A percentile compares a stretch with the other conserved stretches of the same genome.
Conservation (phyloP, 2,797 vertebrate species). For the Siniperca undulata region DNA sequence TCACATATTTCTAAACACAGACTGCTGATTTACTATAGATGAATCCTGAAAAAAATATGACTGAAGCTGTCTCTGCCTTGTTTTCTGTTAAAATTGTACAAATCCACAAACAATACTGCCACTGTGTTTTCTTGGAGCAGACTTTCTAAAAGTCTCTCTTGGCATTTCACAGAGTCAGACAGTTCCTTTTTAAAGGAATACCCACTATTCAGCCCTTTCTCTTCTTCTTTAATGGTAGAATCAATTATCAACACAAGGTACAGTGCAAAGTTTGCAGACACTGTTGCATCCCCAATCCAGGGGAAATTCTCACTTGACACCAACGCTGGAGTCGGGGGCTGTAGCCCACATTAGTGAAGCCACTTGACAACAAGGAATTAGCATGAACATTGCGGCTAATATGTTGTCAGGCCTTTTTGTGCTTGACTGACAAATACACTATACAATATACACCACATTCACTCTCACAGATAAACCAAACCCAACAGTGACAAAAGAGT, state of each 20-base stretch:
- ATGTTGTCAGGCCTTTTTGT: neutral
- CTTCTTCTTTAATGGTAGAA: too few species aligned
- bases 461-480: neutral
- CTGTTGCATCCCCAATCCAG: neutral
- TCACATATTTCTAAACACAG: constrained; percentile 2
- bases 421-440: neutral
- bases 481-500: neutral
- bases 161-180: constrained; percentile 3
- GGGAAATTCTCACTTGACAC: neutral
- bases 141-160: neutral
- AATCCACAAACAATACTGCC: neutral
- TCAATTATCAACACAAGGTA: neutral
- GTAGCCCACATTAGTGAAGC: too few species aligned
- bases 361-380: neutral
- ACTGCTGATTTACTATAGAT: constrained; percentile 5
- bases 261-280: neutral
- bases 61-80: neutral
- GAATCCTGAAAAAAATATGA: neutral
- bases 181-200: neutral
- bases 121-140: neutral
- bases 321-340: neutral
- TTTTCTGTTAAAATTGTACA: neutral
- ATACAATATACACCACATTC: neutral
- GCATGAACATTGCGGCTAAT: neutral
- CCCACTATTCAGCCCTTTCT: neutral